A percentile compares a stretch with the other conserved stretches of the same genome.
These are phyloP conservation scores for Amiota minor DNA, from an alignment of 2,888 invertebrate genomes.

Conservation along the genomic window DNA sequence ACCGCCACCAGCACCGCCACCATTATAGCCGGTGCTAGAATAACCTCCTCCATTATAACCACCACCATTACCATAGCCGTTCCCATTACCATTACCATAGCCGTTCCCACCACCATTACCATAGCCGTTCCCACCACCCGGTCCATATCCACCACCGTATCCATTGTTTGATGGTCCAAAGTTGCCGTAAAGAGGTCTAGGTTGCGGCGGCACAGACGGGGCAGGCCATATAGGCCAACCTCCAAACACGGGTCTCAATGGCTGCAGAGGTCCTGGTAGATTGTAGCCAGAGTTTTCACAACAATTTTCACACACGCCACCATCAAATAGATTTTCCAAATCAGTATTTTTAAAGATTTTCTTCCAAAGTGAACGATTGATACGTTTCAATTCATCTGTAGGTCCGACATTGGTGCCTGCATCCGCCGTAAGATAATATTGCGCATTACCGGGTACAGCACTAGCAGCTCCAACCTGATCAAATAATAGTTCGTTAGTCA, in stretches of 20 bases:
- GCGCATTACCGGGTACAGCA: constrained; percentile 47
- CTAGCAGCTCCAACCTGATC: constrained; percentile 29
- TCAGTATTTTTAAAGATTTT: constrained; percentile 43
- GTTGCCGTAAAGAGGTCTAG: not conserved
- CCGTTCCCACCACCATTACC: not conserved
- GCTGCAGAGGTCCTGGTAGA: not conserved
- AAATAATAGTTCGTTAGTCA: not conserved
- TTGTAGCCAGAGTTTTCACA: constrained; percentile 43
- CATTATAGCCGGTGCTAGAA: constrained; percentile 4
- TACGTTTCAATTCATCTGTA: constrained; percentile 51
- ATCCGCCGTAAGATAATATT: constrained; percentile 59
- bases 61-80: too few relatives aligned
- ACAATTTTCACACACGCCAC: constrained; percentile 51
- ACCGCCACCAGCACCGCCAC: not conserved
- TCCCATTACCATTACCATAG: too few relatives aligned
- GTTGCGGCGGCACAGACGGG: not conserved
- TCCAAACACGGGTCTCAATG: not conserved
- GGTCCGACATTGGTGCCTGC: constrained; percentile 53
- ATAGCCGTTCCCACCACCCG: not conserved
- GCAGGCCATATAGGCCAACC: not conserved
- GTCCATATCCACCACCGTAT: not conserved
- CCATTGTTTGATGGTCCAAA: not conserved
- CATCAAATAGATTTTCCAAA: constrained; percentile 13
- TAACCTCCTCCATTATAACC: not conserved
- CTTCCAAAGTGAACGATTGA: constrained; percentile 59